Evolutionary conservation across 2,888 invertebrate species (phyloP).

Genomic region (Adelognathus sp.): DNA sequence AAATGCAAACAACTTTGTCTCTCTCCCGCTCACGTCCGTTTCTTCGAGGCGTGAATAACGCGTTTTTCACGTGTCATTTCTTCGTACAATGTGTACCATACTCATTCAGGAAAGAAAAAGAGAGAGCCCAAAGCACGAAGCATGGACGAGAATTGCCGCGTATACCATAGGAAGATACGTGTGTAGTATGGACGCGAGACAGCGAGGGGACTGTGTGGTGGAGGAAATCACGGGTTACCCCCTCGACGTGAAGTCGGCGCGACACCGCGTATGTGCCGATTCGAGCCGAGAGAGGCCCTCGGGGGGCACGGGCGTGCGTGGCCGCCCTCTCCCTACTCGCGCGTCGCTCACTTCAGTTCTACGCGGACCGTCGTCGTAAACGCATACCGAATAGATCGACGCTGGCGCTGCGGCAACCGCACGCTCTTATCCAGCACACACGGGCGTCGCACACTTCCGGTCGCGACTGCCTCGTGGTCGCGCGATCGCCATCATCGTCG

Average conservation of each 20-base stretch:
- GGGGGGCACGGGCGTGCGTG: slow-evolving; percentile 56
- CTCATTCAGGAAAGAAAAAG: too few species aligned
- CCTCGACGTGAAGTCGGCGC: slow-evolving; percentile 21
- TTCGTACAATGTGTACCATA: too few species aligned
- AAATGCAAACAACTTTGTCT: too few species aligned
- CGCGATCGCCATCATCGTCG: slow-evolving; percentile 21
- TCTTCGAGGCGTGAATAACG: too few species aligned
- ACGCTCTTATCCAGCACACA: too few species aligned
- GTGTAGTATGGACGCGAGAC: slow-evolving; percentile 28
- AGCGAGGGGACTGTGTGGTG: too few species aligned
- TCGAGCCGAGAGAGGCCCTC: slow-evolving; percentile 59
- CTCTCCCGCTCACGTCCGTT: too few species aligned
- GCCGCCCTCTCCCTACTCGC: slow-evolving; percentile 57
- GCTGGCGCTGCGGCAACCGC: slow-evolving; percentile 41
- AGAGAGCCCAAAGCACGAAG: too few species aligned
- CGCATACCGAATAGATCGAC: slow-evolving; percentile 37
- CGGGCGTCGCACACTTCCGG: slow-evolving; percentile 50
- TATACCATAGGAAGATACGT: slow-evolving; percentile 24
- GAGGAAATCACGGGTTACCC: slow-evolving; percentile 75
- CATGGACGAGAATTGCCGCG: slow-evolving; percentile 21
- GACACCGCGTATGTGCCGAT: slow-evolving; percentile 71
- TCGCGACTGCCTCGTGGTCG: slow-evolving; percentile 53
- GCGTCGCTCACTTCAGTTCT: slow-evolving; percentile 69
- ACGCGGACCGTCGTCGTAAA: slow-evolving; percentile 70
- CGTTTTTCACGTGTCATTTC: too few species aligned